phyloP scores from a whole-genome alignment of 1,140 invertebrate species.

The Caenorhabditis latens region DNA sequence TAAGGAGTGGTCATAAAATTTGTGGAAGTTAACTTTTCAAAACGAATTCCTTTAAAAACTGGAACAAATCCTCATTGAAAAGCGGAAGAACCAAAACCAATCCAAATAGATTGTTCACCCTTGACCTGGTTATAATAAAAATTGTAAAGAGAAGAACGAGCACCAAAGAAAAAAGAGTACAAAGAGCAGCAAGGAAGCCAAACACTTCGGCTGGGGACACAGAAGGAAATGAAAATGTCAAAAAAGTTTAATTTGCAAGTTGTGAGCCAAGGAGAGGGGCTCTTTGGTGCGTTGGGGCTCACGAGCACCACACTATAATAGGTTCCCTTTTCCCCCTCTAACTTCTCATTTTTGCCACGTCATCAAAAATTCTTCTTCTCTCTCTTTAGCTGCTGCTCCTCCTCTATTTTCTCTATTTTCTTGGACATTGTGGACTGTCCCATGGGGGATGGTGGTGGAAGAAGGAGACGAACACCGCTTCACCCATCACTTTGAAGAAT shows the following conservation, averaged over 20 bases:
- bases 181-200: not conserved
- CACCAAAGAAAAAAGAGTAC: not conserved
- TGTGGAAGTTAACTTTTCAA: no score
- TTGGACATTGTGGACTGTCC: not conserved
- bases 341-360: constrained; percentile 3
- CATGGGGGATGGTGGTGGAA: not conserved
- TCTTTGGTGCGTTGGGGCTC: not conserved
- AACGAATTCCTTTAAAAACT: no score
- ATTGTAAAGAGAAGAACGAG: not conserved
- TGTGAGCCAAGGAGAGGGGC: no score
- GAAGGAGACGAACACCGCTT: constrained; percentile 3
- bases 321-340: not conserved
- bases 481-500: constrained; percentile 36
- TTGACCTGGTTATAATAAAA: no score
- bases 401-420: not conserved
- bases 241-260: constrained; percentile 39
- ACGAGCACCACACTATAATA: not conserved
- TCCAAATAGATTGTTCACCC: no score
- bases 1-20: no score
- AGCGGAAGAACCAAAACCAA: not conserved
- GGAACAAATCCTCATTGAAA: not conserved
- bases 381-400: not conserved
- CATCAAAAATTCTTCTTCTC: not conserved
- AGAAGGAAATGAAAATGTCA: constrained; percentile 15
- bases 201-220: not conserved